A percentile compares a stretch with the other conserved stretches of the same genome.
phyloP scores from a whole-genome alignment of 2,797 vertebrate species.

The Sphaeramia orbicularis region DNA sequence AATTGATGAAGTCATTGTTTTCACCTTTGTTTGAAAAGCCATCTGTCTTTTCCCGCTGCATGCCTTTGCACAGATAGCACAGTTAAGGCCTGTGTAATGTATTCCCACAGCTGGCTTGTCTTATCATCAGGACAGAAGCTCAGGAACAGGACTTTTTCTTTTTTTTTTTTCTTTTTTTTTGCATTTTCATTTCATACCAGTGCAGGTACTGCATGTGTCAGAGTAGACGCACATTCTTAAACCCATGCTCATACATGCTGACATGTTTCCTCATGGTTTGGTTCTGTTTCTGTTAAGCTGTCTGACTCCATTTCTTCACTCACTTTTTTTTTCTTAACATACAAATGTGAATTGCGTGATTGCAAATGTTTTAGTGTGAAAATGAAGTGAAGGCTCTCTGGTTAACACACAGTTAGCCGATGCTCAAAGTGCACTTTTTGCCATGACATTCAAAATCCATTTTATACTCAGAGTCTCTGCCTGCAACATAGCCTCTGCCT shows the following conservation, averaged over 20 bases:
- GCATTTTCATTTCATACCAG: conserved; percentile 17
- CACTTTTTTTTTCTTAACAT: conserved; percentile 34
- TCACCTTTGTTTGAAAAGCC: neutral
- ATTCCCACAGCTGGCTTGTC: conserved; percentile 40
- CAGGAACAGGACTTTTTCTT: conserved; percentile 10
- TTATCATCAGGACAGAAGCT: conserved; percentile 43
- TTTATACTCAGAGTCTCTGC: conserved; percentile 34
- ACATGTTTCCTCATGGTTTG: conserved; percentile 51
- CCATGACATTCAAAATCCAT: conserved; percentile 67
- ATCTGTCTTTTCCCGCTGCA: no score
- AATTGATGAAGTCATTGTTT: conserved; percentile 24
- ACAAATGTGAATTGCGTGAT: conserved; percentile 39
- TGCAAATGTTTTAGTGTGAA: conserved; percentile 39
- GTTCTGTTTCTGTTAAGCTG: conserved; percentile 36
- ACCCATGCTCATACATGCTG: conserved; percentile 35
- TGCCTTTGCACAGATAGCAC: no score
- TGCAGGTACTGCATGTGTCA: conserved; percentile 39
- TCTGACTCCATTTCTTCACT: conserved; percentile 49
- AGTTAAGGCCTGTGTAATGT: neutral
- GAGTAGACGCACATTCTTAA: conserved; percentile 32
- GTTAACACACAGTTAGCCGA: conserved; percentile 47
- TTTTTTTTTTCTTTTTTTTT: no score
- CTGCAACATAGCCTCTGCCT: conserved; percentile 46
- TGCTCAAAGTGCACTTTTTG: conserved; percentile 41
- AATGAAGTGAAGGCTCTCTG: conserved; percentile 26